Base-by-base conservation (phyloP, 2,888 invertebrate species). In the Eristalis tenax region DNA sequence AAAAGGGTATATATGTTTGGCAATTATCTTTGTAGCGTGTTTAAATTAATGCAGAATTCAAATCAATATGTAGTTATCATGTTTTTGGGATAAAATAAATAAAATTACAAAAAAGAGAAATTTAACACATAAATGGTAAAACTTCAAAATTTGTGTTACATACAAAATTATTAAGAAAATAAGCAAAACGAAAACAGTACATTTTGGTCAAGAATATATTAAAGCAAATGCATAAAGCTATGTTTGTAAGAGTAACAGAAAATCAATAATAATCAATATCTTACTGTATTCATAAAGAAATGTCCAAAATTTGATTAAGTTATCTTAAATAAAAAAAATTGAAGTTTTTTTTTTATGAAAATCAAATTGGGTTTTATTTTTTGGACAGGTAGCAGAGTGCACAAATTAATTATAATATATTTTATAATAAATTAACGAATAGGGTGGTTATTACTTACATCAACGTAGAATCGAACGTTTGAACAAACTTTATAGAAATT, bases 221-320 rank as follows among this genome's bases (percentile, higher is more conserved):
- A 64, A 79, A 77, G 68, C 59, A 59, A 83, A 73, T 61, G 65
- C 79, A 68, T 75, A 76, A 83, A 73, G 75, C 76, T 83, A 79
- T 83, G 71, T 87, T 75, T 50, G 63, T 73, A 68, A 80, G 56
- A 69, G 56, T 71, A 71, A 83, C 64, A 66, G 64, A 77, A 79
- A 87, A 87, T 75, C 81, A 83, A 79, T 79, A 83, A 83, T 87
- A 83, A 87, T 76, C 79, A 80, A 83, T 85, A 82, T 87, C 82
- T 83, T 79, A 87, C 83, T 83, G 79, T 87, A 87, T 77, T 87
- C 83, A 83, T 83, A 83, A 83, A 83, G 70, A 79, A 87, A 82
- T 87, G 87, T 87, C 87, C 87, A 87, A 83, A 86, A 83, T 87
- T 87, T 87, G 79, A 83, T 76, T 87, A 83, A 87, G 87, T 83